A percentile compares a stretch with the other conserved stretches of the same genome.
Conservation (phyloP, 1,140 invertebrate species). For the Caenorhabditis briggsae region DNA sequence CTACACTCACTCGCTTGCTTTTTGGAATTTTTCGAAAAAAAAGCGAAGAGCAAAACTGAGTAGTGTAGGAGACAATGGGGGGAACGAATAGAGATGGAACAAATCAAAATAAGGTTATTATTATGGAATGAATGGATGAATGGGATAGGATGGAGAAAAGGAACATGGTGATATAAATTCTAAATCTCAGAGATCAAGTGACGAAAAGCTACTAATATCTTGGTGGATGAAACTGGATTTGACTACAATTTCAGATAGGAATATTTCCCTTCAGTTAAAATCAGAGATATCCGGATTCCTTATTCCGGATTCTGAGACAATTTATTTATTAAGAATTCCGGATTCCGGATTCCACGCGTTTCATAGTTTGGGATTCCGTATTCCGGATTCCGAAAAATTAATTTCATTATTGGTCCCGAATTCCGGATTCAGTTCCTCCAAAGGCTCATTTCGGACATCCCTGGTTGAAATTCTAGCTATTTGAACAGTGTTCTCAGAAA, state of each 20-base stretch:
- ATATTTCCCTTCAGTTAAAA: too few species aligned
- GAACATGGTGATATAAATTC: not conserved
- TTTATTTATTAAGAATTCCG: too few species aligned
- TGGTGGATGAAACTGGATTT: not conserved
- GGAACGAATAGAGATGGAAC: not conserved
- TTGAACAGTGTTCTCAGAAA: not conserved
- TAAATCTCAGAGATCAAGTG: not conserved
- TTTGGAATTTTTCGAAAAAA: slow-evolving; percentile 5
- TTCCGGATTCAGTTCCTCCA: too few species aligned
- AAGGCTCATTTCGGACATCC: too few species aligned
- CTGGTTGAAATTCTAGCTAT: not conserved
- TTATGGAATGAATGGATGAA: not conserved
- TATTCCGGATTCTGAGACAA: too few species aligned
- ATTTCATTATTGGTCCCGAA: too few species aligned
- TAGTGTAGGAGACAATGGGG: not conserved
- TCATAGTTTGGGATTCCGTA: too few species aligned
- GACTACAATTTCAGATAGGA: not conserved
- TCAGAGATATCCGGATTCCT: too few species aligned
- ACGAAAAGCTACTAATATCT: not conserved
- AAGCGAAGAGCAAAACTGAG: not conserved
- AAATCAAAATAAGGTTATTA: not conserved
- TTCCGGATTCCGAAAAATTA: too few species aligned
- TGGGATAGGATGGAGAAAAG: not conserved
- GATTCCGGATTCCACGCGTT: too few species aligned
- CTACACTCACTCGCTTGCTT: not conserved